phyloP scores from a whole-genome alignment of 2,888 invertebrate genomes.

The Eristalis tenax region DNA sequence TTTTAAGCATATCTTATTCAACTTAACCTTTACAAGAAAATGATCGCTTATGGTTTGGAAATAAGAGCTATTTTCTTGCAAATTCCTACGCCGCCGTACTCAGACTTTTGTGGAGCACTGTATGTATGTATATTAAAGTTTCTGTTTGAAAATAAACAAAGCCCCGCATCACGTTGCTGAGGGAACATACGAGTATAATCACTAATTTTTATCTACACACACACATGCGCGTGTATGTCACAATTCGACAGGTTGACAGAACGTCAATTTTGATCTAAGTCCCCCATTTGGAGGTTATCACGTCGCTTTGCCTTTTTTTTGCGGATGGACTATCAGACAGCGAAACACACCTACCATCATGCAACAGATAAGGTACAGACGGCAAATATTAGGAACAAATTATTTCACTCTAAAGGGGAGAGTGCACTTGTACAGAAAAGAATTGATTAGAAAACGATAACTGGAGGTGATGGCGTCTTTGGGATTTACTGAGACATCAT shows the following conservation, averaged over 20 bases:
- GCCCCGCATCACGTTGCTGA: too few relatives aligned
- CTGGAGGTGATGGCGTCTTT: not conserved
- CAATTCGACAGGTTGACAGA: slow-evolving; percentile 1
- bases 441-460: not conserved
- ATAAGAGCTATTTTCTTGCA: too few relatives aligned
- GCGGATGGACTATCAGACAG: slow-evolving; percentile 12
- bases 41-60: too few relatives aligned
- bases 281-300: slow-evolving; percentile 5
- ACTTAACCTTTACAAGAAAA: too few relatives aligned
- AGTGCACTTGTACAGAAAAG: not conserved
- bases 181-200: too few relatives aligned
- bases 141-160: too few relatives aligned
- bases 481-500: not conserved
- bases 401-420: not conserved
- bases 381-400: slow-evolving; percentile 3
- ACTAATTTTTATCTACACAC: not conserved
- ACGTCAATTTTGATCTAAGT: not conserved
- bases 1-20: too few relatives aligned
- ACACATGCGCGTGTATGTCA: not conserved
- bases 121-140: too few relatives aligned
- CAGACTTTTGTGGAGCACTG: too few relatives aligned
- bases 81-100: too few relatives aligned
- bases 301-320: not conserved
- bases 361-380: slow-evolving; percentile 40
- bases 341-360: slow-evolving; percentile 37